Conservation (phyloP, 2,888 invertebrate species). For the Phalera bucephala region DNA sequence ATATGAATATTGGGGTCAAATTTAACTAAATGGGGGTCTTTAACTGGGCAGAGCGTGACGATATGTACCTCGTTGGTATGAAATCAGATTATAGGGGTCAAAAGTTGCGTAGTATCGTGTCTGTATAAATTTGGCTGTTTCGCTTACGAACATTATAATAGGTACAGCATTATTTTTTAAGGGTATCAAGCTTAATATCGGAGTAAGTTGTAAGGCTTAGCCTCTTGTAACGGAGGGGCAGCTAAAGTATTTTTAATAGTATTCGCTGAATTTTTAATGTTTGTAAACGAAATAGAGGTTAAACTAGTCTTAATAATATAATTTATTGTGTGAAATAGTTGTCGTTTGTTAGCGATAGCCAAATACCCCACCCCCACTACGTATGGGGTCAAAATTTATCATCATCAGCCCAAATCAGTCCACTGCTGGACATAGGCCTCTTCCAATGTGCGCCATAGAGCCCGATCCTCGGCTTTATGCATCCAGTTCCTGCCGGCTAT, state of each 20-base stretch:
- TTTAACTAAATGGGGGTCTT: too few species aligned
- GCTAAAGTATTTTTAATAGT: background rate
- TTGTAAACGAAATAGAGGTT: constrained; percentile 24
- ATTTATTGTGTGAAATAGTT: constrained; percentile 33
- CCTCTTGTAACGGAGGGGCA: too few species aligned
- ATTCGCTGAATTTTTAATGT: constrained; percentile 11
- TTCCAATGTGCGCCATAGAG: too few species aligned
- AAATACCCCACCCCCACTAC: too few species aligned
- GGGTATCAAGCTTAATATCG: too few species aligned
- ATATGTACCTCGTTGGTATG: background rate
- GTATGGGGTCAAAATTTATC: too few species aligned
- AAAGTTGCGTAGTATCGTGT: constrained; percentile 17
- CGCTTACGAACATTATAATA: constrained; percentile 17
- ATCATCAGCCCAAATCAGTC: too few species aligned
- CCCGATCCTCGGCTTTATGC: too few species aligned
- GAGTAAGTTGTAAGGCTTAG: background rate
- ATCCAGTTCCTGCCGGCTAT: too few species aligned
- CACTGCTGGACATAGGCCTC: too few species aligned
- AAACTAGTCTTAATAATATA: constrained; percentile 34
- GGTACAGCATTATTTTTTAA: background rate
- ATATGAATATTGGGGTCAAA: too few species aligned
- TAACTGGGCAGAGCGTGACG: background rate
- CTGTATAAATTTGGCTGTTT: constrained; percentile 25
- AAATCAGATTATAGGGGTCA: background rate
- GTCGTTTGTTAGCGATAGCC: too few species aligned